Base-by-base conservation (phyloP, 2,888 invertebrate species). In the Cosmopolites sordidus region DNA sequence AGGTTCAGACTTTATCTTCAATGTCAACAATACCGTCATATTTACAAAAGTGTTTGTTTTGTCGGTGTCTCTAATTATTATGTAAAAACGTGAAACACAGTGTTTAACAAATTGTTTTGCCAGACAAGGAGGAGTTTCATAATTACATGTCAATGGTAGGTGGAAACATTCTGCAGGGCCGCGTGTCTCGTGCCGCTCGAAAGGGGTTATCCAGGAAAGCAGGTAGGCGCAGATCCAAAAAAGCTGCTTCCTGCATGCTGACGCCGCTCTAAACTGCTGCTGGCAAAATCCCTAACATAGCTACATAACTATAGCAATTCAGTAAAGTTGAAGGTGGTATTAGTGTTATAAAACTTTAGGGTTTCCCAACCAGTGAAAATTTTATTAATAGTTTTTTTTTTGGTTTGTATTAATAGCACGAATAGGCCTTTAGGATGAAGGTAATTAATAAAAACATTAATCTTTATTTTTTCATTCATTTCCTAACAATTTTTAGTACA, bases 91-190 rank as follows among this genome's bases (percentile, higher is more conserved):
- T 33, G 37, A 38, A 37, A 43, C 22, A 43, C 12, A 27, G 43
- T 22, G 2, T 3, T 43, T 27, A 18, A 22, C 41, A 29, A 33
- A 12, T 22, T 43, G 43, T 38, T 38, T 43, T 49, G 17, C 29
- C 43, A 43, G 18, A 39, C 22, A 14, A 6, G 11, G 16, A 39
- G 43, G 43, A 49, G 43, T 16, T 42, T 39, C 43, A 15, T n/a
- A 49, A 27, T 42, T 45, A 14, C 43, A 51, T 56, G 51, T 48
- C 56, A 41, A 56, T 56, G 56, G 56, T 56, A 56, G 56, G 56
- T 56, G 51, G 51, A 30, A 56, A 51, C 33, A 48, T 37, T 27
- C 48, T 44, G 2, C 39, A n/a, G 45, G 56, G 56, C 27, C 56
- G 56, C 51, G 33, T 51, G 29, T 29, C 48, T 5, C 51, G 56